Evolutionary conservation across 2,888 invertebrate species (phyloP), one percentile per base, ranked within the genome.

Genomic region (Nephrotoma appendiculata): DNA sequence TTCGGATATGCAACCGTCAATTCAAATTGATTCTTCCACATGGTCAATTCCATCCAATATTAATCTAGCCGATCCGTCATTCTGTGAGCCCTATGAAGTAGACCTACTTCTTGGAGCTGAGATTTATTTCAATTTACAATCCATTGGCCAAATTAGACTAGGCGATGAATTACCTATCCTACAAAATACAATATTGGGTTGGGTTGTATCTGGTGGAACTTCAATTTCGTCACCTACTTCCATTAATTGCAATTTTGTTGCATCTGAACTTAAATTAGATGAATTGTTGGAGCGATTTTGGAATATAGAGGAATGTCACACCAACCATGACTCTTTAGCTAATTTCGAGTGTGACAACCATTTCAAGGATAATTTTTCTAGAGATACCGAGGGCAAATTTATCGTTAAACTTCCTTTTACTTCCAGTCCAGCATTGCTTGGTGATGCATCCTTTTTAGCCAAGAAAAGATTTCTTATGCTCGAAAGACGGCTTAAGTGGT

Each of bases 161-260:
- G 42, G 41, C 5, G 45, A 48, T 9, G 5, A 84, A 41, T 41
- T 71, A 2, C 87, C 86, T 11, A 42, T 86, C 6, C 42, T 42
- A 3, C 86, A 86, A 41, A n/a, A 84, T 5, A 87, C 86, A 15
- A 41, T 31, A 12, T 85, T 86, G n/a, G 86, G 87, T 31, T 87
- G 85, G 85, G 6, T 19, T 19, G 19, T 19, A 19, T 0, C 19
- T 19, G 52, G 52, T 52, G 52, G 7, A 9, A 52, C 52, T 5
- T 4, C 52, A n/a, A 4, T 9, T 52, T n/a, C 52, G 5, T 5
- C 15, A 44, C 44, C 6, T 4, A n/a, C n/a, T 0, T 3, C n/a
- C n/a, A 52, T n/a, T n/a, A 9, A n/a, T 52, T 52, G 52, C 15
- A 52, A 52, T 9, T 52, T 52, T 5, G 15, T 52, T 5, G 52